These are phyloP conservation scores for Nymphalis c-album DNA, from an alignment of 2,888 invertebrate genomes.

Conservation along the genomic window DNA sequence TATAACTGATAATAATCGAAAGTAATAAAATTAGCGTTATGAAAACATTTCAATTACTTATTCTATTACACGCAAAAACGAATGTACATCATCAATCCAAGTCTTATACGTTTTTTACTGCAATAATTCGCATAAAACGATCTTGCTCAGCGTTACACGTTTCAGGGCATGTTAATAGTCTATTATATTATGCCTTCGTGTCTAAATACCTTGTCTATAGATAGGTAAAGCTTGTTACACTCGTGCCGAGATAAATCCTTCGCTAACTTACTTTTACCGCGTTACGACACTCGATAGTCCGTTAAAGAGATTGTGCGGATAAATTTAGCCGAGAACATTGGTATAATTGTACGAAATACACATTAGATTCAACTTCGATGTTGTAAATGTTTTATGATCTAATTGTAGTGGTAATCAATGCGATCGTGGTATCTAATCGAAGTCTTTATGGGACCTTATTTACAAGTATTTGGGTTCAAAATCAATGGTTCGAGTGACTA, in stretches of 20 bases:
- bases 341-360: slow-evolving; percentile 1
- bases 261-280: slow-evolving; percentile 24
- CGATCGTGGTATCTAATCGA: neutral
- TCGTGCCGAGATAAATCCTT: slow-evolving; percentile 18
- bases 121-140: neutral
- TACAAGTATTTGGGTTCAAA: slow-evolving; percentile 4
- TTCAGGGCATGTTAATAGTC: neutral
- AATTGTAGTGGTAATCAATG: neutral
- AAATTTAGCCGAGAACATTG: slow-evolving; percentile 24
- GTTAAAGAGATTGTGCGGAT: slow-evolving; percentile 26
- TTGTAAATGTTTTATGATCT: neutral
- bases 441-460: neutral
- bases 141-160: neutral
- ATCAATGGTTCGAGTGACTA: slow-evolving; percentile 10
- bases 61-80: neutral
- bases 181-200: slow-evolving; percentile 11
- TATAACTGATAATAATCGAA: neutral
- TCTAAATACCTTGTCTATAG: slow-evolving; percentile 24
- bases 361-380: neutral
- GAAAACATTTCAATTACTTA: neutral
- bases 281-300: slow-evolving; percentile 24
- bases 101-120: neutral
- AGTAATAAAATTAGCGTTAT: neutral
- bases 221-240: slow-evolving; percentile 27
- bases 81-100: neutral